Conservation (phyloP, 1,140 invertebrate species). For the Cyclina sinensis region DNA sequence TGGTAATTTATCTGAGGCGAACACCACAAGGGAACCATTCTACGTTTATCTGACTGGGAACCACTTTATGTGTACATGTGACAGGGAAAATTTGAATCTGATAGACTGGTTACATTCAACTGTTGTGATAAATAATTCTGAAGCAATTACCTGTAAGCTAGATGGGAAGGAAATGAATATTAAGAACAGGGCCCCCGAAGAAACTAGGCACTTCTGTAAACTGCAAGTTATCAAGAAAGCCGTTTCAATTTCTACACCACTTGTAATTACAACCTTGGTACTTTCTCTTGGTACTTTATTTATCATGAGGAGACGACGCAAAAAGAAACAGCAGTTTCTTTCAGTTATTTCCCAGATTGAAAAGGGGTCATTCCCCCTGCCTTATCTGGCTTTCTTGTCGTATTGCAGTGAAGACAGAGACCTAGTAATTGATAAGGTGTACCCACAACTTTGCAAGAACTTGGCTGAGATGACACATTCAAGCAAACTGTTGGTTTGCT, state of each 20-base stretch:
- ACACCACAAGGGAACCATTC: not conserved
- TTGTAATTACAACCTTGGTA: not conserved
- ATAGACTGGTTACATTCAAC: not conserved
- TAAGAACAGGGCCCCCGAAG: not conserved
- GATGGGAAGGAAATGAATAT: not conserved
- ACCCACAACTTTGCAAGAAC: not conserved
- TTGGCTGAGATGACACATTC: not conserved
- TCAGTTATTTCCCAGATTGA: not conserved
- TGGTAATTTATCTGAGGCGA: not conserved
- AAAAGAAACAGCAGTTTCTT: not conserved
- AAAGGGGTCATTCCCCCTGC: not conserved
- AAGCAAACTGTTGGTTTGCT: not conserved
- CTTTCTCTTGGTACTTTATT: not conserved
- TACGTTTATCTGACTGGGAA: not conserved
- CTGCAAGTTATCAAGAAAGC: not conserved
- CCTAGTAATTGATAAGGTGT: not conserved
- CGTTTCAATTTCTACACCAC: not conserved
- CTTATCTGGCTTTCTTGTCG: conserved; percentile 1
- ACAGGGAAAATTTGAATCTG: not conserved
- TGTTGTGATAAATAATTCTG: not conserved
- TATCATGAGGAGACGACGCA: not conserved
- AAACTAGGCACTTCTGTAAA: not conserved
- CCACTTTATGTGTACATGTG: not conserved
- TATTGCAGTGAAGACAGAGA: not conserved
- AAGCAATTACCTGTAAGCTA: not conserved